Evolutionary conservation across 2,888 invertebrate genomes (phyloP).

Genomic region (Phortica okadai): DNA sequence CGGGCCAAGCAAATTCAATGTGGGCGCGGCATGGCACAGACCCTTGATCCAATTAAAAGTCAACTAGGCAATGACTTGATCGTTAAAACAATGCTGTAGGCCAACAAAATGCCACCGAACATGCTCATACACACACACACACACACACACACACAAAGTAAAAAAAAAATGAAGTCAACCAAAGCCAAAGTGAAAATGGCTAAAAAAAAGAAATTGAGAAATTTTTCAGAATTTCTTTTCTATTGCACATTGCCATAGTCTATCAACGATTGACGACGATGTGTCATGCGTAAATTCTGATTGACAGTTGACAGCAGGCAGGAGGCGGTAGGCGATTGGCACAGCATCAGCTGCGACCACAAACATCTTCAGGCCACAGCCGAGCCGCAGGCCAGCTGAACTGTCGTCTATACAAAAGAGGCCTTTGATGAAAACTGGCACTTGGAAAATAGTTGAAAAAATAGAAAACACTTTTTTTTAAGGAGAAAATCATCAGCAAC

Average conservation of each 20-base stretch:
- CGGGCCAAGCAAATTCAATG: not conserved
- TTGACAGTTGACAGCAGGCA: slow-evolving; percentile 5
- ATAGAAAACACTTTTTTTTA: not conserved
- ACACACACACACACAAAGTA: not conserved
- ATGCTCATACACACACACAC: not conserved
- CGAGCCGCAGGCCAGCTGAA: not conserved
- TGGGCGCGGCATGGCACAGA: not conserved
- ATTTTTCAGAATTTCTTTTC: not conserved
- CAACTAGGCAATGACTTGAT: not conserved
- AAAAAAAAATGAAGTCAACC: not conserved
- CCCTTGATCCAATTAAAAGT: slow-evolving; percentile 8
- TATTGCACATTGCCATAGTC: not conserved
- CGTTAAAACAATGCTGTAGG: not conserved
- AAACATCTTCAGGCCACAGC: not conserved
- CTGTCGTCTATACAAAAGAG: not conserved
- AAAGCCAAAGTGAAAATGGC: not conserved
- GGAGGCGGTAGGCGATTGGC: not conserved
- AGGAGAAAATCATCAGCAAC: too few species aligned
- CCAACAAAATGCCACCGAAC: not conserved
- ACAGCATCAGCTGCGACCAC: not conserved
- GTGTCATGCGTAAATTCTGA: slow-evolving; percentile 30
- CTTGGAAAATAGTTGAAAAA: slow-evolving; percentile 18
- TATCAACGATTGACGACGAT: slow-evolving; percentile 10
- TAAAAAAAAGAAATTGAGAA: not conserved
- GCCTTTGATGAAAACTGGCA: slow-evolving; percentile 26